Evolutionary conservation across 2,797 vertebrate genomes (phyloP).

Genomic region (Crossoptilon crossoptilon): DNA sequence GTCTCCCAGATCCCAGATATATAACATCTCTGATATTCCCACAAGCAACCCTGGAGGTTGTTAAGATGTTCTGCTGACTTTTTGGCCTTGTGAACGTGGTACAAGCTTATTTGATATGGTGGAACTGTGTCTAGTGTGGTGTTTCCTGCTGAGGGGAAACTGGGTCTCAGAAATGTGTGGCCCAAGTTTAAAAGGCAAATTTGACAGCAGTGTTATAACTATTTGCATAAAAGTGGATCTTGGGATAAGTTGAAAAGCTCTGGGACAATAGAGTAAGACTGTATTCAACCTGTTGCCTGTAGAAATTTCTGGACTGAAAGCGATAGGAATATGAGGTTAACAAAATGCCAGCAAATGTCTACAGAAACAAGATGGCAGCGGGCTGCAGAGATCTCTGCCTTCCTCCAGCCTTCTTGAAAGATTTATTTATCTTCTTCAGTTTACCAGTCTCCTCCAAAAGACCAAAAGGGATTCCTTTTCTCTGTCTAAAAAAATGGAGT

Average conservation of each 20-base stretch:
- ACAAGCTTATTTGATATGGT: neutral
- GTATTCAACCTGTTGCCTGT: neutral
- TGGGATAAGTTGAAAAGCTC: neutral
- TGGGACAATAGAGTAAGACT: neutral
- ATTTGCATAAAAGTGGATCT: neutral
- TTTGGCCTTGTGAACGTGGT: too few relatives aligned
- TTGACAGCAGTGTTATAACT: neutral
- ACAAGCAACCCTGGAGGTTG: neutral
- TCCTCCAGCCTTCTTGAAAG: neutral
- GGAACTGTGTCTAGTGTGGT: rapidly evolving
- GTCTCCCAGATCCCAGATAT: neutral
- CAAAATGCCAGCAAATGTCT: neutral
- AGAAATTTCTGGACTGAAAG: neutral
- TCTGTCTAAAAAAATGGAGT: neutral
- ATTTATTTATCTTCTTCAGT: neutral
- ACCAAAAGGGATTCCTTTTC: neutral
- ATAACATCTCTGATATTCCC: neutral
- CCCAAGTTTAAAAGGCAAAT: neutral
- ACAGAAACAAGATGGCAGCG: too few relatives aligned
- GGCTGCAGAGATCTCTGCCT: neutral
- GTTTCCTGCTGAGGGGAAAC: neutral
- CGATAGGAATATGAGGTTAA: too few relatives aligned
- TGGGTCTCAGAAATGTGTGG: neutral
- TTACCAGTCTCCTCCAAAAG: neutral
- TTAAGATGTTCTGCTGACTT: neutral